phyloP scores from a whole-genome alignment of 2,797 vertebrate genomes.

The Neosilurus mollespiculum region DNA sequence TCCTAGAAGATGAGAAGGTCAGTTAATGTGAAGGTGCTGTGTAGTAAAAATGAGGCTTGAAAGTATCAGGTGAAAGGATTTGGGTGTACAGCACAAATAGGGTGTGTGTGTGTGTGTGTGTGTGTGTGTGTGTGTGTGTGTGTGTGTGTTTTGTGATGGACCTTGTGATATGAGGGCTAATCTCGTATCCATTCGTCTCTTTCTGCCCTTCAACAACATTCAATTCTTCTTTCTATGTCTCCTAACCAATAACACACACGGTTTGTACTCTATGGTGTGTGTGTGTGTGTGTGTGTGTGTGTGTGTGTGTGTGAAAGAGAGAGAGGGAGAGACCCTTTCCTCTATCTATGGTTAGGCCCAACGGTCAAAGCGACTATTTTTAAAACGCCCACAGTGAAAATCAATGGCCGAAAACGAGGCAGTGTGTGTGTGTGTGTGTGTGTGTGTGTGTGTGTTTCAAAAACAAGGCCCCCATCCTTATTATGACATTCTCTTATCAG shows the following conservation, averaged over 20 bases:
- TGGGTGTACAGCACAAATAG: not conserved
- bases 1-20: not conserved
- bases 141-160: not conserved
- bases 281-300: constrained; percentile 16
- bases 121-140: constrained; percentile 5
- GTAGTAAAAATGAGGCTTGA: not conserved
- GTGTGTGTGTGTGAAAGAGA: not conserved
- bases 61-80: not conserved
- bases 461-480: constrained; percentile 54
- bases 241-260: constrained; percentile 26
- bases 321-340: constrained; percentile 24
- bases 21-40: not conserved
- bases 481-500: constrained; percentile 50
- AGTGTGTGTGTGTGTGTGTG: constrained; percentile 58
- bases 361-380: constrained; percentile 79
- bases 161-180: constrained; percentile 23
- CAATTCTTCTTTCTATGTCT: constrained; percentile 44
- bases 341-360: constrained; percentile 59
- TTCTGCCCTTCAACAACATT: constrained; percentile 72
- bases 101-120: not conserved
- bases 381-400: constrained; percentile 78
- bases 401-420: constrained; percentile 76
- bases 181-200: constrained; percentile 54
- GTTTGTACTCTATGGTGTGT: not conserved
- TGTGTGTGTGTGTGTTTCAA: constrained; percentile 60